Conservation (phyloP, 2,797 vertebrate genomes). For the Dipus sagitta region DNA sequence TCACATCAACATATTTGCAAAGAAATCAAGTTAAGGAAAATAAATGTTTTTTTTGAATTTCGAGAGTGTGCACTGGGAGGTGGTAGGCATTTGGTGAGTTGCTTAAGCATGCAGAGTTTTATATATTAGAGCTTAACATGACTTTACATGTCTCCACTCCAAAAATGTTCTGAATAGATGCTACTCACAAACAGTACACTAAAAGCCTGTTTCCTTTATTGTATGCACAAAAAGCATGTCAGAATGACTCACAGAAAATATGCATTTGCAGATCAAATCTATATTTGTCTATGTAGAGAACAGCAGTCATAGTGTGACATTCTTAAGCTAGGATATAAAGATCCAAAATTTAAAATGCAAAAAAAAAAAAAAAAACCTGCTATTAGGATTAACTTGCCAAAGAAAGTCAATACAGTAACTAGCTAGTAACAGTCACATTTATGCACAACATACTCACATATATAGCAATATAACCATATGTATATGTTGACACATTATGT, state of each 20-base stretch:
- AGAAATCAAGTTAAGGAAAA: slow-evolving; percentile 11
- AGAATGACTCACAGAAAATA: slow-evolving; percentile 34
- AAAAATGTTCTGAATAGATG: slow-evolving; percentile 36
- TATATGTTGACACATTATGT: neutral
- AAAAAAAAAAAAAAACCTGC: neutral
- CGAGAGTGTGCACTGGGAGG: neutral
- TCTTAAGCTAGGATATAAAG: neutral
- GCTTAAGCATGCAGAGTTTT: neutral
- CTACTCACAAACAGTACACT: slow-evolving; percentile 43
- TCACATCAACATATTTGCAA: neutral
- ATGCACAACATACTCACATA: neutral
- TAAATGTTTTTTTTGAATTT: slow-evolving; percentile 29
- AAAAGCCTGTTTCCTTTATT: neutral
- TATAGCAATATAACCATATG: neutral
- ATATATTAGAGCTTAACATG: slow-evolving; percentile 42
- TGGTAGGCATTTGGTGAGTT: neutral
- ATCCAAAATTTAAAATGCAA: neutral
- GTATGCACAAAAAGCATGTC: neutral
- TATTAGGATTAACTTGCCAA: neutral
- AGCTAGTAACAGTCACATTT: neutral
- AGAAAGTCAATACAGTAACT: neutral
- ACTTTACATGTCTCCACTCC: slow-evolving; percentile 26
- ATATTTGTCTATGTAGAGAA: neutral
- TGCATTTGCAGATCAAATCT: neutral
- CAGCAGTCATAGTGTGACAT: neutral